Base-by-base conservation (phyloP, 2,797 vertebrate genomes). In the Epinephelus coioides region DNA sequence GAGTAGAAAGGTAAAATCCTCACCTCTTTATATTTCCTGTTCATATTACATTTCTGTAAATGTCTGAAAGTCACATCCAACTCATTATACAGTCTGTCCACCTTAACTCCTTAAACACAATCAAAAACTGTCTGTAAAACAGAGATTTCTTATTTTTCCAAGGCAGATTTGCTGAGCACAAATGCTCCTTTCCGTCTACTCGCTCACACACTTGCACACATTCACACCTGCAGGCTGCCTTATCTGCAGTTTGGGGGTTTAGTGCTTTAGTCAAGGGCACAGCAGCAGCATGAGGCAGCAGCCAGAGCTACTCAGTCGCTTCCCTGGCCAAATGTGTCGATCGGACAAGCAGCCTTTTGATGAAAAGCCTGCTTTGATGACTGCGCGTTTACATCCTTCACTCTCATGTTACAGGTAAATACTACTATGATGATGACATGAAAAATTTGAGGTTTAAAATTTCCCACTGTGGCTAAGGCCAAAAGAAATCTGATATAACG, bases 211-310 rank as follows among this genome's bases (percentile, higher is more conserved):
- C 2, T 23, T 13, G 54, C 12, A 57, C 12, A 34, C 40, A 51
- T 4, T 6, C 4, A 63, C 49, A 60, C n/a, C 46, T 81, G 61
- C 25, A 56, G 44, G 59, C 56, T 46, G 43, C 34, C 25, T 73
- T 69, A 73, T 68, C 40, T 75, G 57, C 17, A 40, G 2, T 68
- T 67, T 25, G 25, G 71, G 17, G 14, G 21, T 64, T 60, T 8
- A 38, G 23, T 18, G 21, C 38, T 9, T 47, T 2, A 73, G 30
- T 66, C 49, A 65, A 73, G 59, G 64, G n/a, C 76, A 53, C 23
- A 50, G n/a, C 17, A 44, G 46, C 17, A 55, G 55, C n/a, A 69
- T 10, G 19, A 49, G 21, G 38, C 27, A 56, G 61, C 47, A 2
- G 23, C 17, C 13, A 53, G 9, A 1, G 23, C 59, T 23, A 3